These are phyloP conservation scores for Pseudochirops corinnae DNA, from an alignment of 2,797 vertebrate species.

Conservation along the genomic window DNA sequence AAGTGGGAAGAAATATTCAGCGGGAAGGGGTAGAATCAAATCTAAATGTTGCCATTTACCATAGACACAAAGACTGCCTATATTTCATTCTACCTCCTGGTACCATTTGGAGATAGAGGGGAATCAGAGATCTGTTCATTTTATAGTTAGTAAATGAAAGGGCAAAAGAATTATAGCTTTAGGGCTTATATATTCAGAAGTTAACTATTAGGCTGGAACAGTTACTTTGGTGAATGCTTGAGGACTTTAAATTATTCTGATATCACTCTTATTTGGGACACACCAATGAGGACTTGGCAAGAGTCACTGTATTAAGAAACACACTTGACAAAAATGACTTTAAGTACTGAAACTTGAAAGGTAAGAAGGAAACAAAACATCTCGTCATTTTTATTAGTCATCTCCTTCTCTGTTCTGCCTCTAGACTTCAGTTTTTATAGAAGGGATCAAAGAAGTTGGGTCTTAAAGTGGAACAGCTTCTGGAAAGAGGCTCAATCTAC, in stretches of 20 bases:
- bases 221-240: background rate
- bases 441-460: background rate
- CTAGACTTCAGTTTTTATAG: background rate
- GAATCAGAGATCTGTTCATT: background rate
- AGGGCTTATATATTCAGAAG: background rate
- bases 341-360: background rate
- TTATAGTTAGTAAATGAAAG: background rate
- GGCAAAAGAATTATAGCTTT: background rate
- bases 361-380: conserved; percentile 3
- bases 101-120: background rate
- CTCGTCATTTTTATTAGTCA: background rate
- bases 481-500: background rate
- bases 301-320: background rate
- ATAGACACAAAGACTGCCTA: background rate
- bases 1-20: background rate
- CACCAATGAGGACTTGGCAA: background rate
- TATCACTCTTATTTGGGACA: background rate
- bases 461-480: background rate
- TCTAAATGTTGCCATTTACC: background rate
- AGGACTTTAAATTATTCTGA: background rate
- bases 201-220: background rate
- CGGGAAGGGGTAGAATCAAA: background rate
- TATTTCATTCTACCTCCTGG: background rate
- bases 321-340: background rate
- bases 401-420: background rate